Evolutionary conservation across 1,140 invertebrate genomes (phyloP).

Genomic region (Lycorma delicatula): DNA sequence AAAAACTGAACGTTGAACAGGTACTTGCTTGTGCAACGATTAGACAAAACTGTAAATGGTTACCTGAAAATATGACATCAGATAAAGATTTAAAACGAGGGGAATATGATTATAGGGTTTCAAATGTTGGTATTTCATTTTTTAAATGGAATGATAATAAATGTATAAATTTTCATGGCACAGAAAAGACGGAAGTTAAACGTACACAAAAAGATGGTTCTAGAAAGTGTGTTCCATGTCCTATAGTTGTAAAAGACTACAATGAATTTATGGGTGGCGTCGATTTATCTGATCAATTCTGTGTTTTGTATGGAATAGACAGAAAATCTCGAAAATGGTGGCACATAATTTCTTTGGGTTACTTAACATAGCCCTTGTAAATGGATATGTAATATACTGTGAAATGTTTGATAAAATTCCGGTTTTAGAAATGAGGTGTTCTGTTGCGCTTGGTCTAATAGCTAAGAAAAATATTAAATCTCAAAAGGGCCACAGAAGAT

Average conservation of each 20-base stretch:
- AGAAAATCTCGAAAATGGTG: conserved; percentile 16
- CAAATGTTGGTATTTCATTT: conserved; percentile 3
- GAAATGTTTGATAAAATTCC: conserved; percentile 8
- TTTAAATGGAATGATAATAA: conserved; percentile 19
- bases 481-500: neutral
- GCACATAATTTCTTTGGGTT: conserved; percentile 19
- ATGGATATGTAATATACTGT: conserved; percentile 15
- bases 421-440: conserved; percentile 12
- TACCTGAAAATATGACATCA: conserved; percentile 7
- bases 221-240: conserved; percentile 34
- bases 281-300: conserved; percentile 38
- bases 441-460: conserved; percentile 8
- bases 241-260: conserved; percentile 37
- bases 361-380: conserved; percentile 18
- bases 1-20: conserved; percentile 15
- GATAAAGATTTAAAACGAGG: conserved; percentile 7
- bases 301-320: conserved; percentile 24
- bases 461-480: neutral
- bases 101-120: conserved; percentile 9
- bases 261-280: conserved; percentile 36
- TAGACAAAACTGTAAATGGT: conserved; percentile 11
- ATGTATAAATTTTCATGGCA: conserved; percentile 17
- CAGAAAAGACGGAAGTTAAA: conserved; percentile 10
- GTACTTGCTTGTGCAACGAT: conserved; percentile 22
- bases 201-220: conserved; percentile 13